Percentiles rank a stretch among this genome's conserved stretches.
These are phyloP conservation scores for Actinopyga echinites DNA, from an alignment of 53 echinoderm and acorn worm genomes.

Conservation along the genomic window DNA sequence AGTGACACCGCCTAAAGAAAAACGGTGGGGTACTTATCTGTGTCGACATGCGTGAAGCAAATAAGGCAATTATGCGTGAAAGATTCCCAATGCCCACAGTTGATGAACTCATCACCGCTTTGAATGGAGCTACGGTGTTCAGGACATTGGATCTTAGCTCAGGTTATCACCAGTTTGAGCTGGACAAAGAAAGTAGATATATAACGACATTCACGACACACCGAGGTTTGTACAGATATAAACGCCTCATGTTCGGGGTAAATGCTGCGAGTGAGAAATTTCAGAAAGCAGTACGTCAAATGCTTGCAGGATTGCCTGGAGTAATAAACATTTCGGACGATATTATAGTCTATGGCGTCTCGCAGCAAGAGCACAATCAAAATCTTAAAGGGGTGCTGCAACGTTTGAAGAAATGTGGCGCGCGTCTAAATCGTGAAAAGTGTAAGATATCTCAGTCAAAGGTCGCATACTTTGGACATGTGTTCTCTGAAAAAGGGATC, in stretches of 20 bases:
- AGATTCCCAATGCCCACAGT: slow-evolving; percentile 64
- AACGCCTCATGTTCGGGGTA: no score
- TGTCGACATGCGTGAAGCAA: slow-evolving; percentile 70
- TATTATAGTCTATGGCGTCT: slow-evolving; percentile 59
- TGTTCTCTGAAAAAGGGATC: slow-evolving; percentile 53
- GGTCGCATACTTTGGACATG: slow-evolving; percentile 40
- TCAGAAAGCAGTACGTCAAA: slow-evolving; percentile 55
- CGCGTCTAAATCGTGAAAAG: slow-evolving; percentile 62
- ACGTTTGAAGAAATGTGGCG: slow-evolving; percentile 49
- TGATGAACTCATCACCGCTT: slow-evolving; percentile 57
- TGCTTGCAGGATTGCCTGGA: slow-evolving; percentile 49
- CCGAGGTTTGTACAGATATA: slow-evolving; percentile 49
- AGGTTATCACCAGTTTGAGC: slow-evolving; percentile 62
- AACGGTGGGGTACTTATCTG: slow-evolving; percentile 50
- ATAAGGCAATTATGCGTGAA: slow-evolving; percentile 55
- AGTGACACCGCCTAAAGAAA: slow-evolving; percentile 51
- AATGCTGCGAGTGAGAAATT: slow-evolving; percentile 67
- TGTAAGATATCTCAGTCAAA: slow-evolving; percentile 41
- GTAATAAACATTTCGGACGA: slow-evolving; percentile 64
- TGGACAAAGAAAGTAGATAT: slow-evolving; percentile 58
- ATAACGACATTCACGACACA: slow-evolving; percentile 64
- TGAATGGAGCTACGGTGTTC: slow-evolving; percentile 49
- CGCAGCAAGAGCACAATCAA: slow-evolving; percentile 55
- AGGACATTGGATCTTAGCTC: slow-evolving; percentile 67
- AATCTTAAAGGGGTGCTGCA: slow-evolving; percentile 58